Base-by-base conservation (phyloP, 2,888 invertebrate species). In the Scelioninae gen. 1 region DNA sequence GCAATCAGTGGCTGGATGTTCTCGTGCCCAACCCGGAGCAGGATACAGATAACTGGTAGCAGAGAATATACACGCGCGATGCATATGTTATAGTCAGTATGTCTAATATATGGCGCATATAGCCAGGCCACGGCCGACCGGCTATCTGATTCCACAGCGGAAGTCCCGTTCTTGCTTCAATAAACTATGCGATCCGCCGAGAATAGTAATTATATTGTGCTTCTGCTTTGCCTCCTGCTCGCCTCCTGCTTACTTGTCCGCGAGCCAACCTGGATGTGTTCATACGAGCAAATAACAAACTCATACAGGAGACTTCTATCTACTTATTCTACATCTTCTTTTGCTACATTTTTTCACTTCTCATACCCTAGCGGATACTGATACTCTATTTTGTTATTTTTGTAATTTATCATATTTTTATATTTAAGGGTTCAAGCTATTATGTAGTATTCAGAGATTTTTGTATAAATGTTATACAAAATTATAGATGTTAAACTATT, bases 151-250 rank as follows among this genome's bases (percentile, higher is more conserved):
- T 84, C 76, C 81, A 81, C 85, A 80, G 85, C 87, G 88, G 88
- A 87, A 87, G 88, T 86, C 78, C 85, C 86, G 86, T 86, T 88
- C 87, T 88, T 87, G 84, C 88, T 87, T n/a, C 88, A 86, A 88
- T 88, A 88, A 88, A 87, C 85, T 82, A 81, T 83, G 40, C 86
- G 86, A 85, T 85, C 82, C 86, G 72, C 84, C 81, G 84, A 79
- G 88, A 86, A 87, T 85, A 86, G 86, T 87, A 86, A 88, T 83
- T 83, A 83, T 63, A 68, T 83, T 78, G 43, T 29, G 75, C 75
- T 55, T 53, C 55, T 62, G 68, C 40, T 56, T 58, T 47, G 32
- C 60, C 45, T 40, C 49, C 53, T 47, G 65, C 62, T 56, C 38
- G 29, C 69, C 53, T 45, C 15, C 58, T 66, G 56, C 56, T 38